Evolutionary conservation across 2,888 invertebrate species (phyloP), one percentile per base, ranked within the genome.

Genomic region (Octodonta nipae): DNA sequence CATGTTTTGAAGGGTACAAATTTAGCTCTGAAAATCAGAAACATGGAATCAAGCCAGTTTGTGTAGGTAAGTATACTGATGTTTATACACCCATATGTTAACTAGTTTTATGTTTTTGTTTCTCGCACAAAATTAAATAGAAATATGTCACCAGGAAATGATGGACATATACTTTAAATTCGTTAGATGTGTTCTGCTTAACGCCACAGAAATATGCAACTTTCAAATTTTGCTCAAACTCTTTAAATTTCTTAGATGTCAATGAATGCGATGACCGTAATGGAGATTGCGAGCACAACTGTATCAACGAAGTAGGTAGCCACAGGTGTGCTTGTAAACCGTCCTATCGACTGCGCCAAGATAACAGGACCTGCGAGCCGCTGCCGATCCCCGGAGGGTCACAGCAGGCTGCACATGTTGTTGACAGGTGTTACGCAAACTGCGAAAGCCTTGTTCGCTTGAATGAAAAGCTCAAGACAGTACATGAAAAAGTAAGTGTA

Each of bases 251-350:
- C n/a, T 5, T 55, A 73, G 73, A 75, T 46, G 55, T 69, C 20
- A 63, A 75, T 49, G 74, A 75, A 51, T 75, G 75, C 44, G 35
- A 49, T 30, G 56, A 51, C 11, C 60, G 67, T 43, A 74, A 73
- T 41, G 73, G 74, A 1, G 74, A 72, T 8, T 80, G 80, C 48
- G 67, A 71, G 36, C 73, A 78, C 40, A 61, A 56, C 10, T 80
- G 80, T 46, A 59, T 71, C 35, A 78, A 78, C 52, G 69, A 67
- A 42, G 62, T 65, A 2, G 75, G 74, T 2, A 65, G 68, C 14
- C 68, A 66, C 54, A 65, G 66, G 45, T 79, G 79, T 57, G 63
- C 62, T 37, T 79, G 79, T 50, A 46, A 58, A 2, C 46, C 60
- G 5, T 75, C 75, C 2, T 68, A 65, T 44, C 48, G 51, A 15